Percentiles rank a stretch among this genome's conserved stretches.
Evolutionary conservation across 2,113 vertebrate species (phyloP).

Genomic region (Zeus faber): DNA sequence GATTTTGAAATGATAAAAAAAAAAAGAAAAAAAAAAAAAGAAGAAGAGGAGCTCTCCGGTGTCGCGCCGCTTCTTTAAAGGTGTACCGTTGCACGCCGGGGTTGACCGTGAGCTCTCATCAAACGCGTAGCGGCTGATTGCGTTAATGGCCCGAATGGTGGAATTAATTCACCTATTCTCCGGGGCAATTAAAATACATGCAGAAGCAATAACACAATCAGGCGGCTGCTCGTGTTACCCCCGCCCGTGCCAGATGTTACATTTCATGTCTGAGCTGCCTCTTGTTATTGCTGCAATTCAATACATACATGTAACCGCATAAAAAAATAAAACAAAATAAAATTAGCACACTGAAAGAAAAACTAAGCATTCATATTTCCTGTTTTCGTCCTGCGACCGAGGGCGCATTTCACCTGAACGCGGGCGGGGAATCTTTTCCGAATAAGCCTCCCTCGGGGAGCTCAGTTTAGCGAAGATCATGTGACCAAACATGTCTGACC

Average conservation of each 20-base stretch:
- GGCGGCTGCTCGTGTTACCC: slow-evolving; percentile 10
- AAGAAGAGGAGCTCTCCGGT: no score
- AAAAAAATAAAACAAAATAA: slow-evolving; percentile 36
- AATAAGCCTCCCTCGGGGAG: background rate
- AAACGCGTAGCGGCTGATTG: slow-evolving; percentile 21
- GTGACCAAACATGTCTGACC: background rate
- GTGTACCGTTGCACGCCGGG: no score
- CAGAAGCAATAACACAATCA: slow-evolving; percentile 44
- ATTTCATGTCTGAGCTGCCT: slow-evolving; percentile 15
- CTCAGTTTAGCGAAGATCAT: slow-evolving; percentile 2
- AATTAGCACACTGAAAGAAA: slow-evolving; percentile 32
- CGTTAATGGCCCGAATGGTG: slow-evolving; percentile 26
- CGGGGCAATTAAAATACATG: slow-evolving; percentile 16
- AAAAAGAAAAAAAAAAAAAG: slow-evolving; percentile 21
- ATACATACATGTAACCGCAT: slow-evolving; percentile 34
- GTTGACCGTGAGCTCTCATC: slow-evolving; percentile 2
- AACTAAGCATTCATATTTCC: background rate
- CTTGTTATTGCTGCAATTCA: slow-evolving; percentile 39
- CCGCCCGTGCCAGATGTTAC: slow-evolving; percentile 44
- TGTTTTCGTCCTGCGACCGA: slow-evolving; percentile 2
- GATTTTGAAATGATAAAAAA: slow-evolving; percentile 6
- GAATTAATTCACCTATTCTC: slow-evolving; percentile 44
- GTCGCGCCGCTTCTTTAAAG: no score
- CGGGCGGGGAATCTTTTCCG: background rate
- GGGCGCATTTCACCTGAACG: background rate